Evolutionary conservation across 2,797 vertebrate genomes (phyloP).

Genomic region (Pantherophis vulpinus): DNA sequence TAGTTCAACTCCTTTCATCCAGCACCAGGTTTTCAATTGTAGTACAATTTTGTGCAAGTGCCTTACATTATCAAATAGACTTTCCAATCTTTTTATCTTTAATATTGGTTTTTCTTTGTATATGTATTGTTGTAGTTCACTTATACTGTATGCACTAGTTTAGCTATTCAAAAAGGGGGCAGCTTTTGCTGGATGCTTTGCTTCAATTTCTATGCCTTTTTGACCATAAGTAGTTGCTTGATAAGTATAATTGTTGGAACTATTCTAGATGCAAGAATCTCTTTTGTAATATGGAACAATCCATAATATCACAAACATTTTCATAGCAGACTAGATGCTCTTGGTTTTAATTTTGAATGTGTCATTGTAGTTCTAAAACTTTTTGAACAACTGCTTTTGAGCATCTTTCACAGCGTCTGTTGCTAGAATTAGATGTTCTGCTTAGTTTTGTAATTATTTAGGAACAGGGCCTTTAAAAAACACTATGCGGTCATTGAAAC

Average conservation of each 20-base stretch:
- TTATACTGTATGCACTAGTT: conserved; percentile 14
- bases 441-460: neutral
- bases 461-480: neutral
- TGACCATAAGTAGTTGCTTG: neutral
- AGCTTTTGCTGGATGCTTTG: conserved; percentile 35
- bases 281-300: neutral
- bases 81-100: neutral
- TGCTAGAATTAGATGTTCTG: neutral
- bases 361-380: neutral
- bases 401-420: neutral
- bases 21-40: conserved; percentile 14
- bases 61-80: conserved; percentile 57
- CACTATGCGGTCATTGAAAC: neutral
- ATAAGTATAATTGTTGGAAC: neutral
- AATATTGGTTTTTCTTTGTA: fast-evolving
- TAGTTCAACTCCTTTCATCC: conserved; percentile 33
- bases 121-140: conserved; percentile 16
- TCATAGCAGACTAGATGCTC: neutral
- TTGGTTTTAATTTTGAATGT: neutral
- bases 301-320: neutral
- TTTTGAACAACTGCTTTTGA: neutral
- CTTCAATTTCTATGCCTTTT: conserved; percentile 22
- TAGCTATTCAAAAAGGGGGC: conserved; percentile 58
- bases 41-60: conserved; percentile 59
- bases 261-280: neutral